A percentile compares a stretch with the other conserved stretches of the same genome.
Conservation (phyloP, 2,113 vertebrate genomes). For the Picathartes gymnocephalus region DNA sequence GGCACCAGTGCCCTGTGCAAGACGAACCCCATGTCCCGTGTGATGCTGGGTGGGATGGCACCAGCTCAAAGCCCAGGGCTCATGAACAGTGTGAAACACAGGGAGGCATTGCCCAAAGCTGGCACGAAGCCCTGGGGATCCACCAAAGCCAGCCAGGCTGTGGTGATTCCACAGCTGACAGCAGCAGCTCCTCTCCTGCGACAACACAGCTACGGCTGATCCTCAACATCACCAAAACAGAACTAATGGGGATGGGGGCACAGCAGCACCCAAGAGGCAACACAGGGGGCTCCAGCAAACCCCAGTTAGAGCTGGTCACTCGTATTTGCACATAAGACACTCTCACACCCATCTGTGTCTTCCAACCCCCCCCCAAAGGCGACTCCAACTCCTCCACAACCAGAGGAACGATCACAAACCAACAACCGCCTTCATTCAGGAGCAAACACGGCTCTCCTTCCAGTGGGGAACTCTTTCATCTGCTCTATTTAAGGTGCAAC, state of each 20-base stretch:
- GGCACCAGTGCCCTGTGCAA: background rate
- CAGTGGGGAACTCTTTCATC: background rate
- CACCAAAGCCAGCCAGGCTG: background rate
- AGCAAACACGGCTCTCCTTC: background rate
- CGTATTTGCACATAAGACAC: background rate
- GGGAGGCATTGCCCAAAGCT: background rate
- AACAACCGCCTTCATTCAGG: fast-evolving
- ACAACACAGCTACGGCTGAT: fast-evolving
- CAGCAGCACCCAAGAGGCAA: fast-evolving
- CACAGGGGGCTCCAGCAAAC: background rate
- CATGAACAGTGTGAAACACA: fast-evolving
- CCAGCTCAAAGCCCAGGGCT: no score
- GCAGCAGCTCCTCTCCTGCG: background rate
- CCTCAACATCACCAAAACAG: fast-evolving
- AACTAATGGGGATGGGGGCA: fast-evolving
- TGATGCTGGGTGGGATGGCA: fast-evolving
- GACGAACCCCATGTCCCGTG: background rate
- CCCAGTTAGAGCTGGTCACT: background rate
- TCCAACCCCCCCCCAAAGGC: fast-evolving
- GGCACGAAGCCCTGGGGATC: fast-evolving
- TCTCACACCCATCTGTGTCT: fast-evolving
- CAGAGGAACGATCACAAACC: background rate
- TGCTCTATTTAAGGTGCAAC: constrained; percentile 37
- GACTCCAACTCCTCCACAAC: background rate
- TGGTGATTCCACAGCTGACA: background rate